These are phyloP conservation scores for Ceratitis capitata DNA, from an alignment of 1,140 invertebrate species.

Conservation along the genomic window DNA sequence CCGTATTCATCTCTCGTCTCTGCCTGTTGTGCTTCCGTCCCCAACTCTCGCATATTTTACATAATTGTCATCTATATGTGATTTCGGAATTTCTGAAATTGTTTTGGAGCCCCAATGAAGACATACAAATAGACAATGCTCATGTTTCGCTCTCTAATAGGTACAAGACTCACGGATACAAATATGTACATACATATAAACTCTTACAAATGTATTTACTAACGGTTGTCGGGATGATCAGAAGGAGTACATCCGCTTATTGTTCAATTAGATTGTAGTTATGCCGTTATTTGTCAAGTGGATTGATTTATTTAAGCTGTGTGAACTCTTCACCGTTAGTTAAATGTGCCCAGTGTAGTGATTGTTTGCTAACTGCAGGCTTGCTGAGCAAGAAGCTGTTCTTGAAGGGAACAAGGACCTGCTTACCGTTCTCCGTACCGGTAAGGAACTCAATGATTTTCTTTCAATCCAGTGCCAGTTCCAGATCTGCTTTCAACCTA, in stretches of 20 bases:
- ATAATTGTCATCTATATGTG: background rate
- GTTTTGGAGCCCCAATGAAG: background rate
- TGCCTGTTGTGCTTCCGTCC: background rate
- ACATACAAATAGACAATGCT: no score
- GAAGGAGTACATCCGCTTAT: background rate
- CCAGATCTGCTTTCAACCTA: no score
- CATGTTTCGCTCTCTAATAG: no score
- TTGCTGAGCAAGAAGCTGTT: no score
- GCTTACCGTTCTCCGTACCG: no score
- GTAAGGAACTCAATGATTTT: no score
- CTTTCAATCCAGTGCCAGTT: no score
- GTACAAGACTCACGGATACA: background rate
- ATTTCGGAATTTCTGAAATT: slow-evolving; percentile 1
- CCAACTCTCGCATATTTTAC: background rate
- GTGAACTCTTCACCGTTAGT: background rate
- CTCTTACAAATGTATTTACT: background rate
- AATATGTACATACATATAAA: background rate
- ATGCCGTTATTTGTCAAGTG: background rate
- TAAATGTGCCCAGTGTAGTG: no score
- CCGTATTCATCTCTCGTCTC: background rate
- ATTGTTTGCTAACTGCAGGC: no score
- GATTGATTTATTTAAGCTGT: background rate
- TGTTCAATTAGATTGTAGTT: background rate
- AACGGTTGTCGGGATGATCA: background rate
- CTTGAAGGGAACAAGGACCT: no score